Percentiles rank a stretch among this genome's conserved stretches.
Evolutionary conservation across 2,797 vertebrate genomes (phyloP).

Genomic region (Erethizon dorsatum): DNA sequence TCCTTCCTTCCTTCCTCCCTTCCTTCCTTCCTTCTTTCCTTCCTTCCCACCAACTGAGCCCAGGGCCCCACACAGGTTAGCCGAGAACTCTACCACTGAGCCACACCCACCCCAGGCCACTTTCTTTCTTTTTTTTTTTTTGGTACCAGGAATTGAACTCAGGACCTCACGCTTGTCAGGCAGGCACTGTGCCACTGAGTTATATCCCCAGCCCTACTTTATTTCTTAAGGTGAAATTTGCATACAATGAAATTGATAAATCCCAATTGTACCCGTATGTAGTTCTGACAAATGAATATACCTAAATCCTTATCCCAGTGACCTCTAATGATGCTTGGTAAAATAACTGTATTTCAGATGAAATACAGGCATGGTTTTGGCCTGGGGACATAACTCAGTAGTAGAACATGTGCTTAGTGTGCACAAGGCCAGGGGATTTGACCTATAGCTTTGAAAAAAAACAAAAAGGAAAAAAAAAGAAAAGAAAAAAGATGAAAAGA

Average conservation of each 20-base stretch:
- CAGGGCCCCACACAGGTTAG: neutral
- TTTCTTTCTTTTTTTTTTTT: too few relatives aligned
- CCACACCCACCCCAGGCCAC: too few relatives aligned
- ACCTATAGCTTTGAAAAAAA: neutral
- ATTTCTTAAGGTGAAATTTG: neutral
- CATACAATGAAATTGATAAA: neutral
- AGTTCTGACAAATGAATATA: neutral
- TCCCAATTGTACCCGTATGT: neutral
- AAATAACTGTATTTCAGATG: constrained; percentile 55
- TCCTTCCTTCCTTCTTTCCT: neutral
- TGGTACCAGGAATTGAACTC: too few relatives aligned
- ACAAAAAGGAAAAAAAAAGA: neutral
- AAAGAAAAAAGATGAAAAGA: neutral
- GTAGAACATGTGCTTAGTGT: neutral
- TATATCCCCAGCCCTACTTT: too few relatives aligned
- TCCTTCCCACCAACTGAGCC: neutral
- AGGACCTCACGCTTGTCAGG: too few relatives aligned
- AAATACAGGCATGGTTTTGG: neutral
- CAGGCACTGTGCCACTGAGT: too few relatives aligned
- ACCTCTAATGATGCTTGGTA: neutral
- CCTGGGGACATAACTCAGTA: neutral
- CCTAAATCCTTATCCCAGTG: neutral
- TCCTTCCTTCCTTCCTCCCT: too few relatives aligned
- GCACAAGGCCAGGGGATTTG: neutral
- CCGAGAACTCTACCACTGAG: neutral